These are phyloP conservation scores for Andrena dorsata DNA, from an alignment of 2,888 invertebrate genomes.

Conservation along the genomic window DNA sequence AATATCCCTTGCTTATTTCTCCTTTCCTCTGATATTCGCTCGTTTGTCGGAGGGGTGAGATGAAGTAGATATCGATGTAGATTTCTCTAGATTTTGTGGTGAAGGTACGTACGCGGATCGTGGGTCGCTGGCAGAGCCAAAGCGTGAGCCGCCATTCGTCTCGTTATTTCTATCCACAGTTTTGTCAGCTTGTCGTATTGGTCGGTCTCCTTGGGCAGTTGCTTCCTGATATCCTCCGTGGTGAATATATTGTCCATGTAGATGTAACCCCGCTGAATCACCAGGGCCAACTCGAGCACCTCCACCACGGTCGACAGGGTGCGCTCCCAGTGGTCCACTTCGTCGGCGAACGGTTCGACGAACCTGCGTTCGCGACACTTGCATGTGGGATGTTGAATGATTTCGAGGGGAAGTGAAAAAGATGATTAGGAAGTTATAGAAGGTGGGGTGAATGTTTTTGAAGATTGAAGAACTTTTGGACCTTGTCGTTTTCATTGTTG, in stretches of 20 bases:
- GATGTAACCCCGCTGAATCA: slow-evolving; percentile 94
- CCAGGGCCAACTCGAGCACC: slow-evolving; percentile 92
- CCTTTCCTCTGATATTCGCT: not conserved
- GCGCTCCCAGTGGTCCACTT: slow-evolving; percentile 95
- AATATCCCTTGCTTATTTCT: not conserved
- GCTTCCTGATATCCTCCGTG: slow-evolving; percentile 94
- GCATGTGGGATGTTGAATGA: not conserved
- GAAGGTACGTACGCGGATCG: slow-evolving; percentile 83
- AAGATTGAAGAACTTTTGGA: slow-evolving; percentile 63
- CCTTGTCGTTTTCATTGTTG: slow-evolving; percentile 94
- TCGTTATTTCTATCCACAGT: slow-evolving; percentile 75
- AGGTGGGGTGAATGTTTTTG: not conserved
- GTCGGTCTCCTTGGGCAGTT: slow-evolving; percentile 91
- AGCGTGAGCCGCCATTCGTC: slow-evolving; percentile 73
- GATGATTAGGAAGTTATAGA: not conserved
- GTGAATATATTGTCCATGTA: slow-evolving; percentile 95
- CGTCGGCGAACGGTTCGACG: slow-evolving; percentile 93
- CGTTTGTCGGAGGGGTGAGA: too few relatives aligned
- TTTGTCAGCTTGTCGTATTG: slow-evolving; percentile 91
- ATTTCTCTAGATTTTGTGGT: not conserved
- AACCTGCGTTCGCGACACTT: slow-evolving; percentile 85
- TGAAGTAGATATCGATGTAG: not conserved
- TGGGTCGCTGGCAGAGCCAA: slow-evolving; percentile 77
- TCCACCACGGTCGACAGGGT: slow-evolving; percentile 93
- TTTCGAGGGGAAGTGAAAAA: not conserved